Evolutionary conservation across 2,888 invertebrate genomes (phyloP), one percentile per base, ranked within the genome.

Genomic region (Carterocephalus palaemon): DNA sequence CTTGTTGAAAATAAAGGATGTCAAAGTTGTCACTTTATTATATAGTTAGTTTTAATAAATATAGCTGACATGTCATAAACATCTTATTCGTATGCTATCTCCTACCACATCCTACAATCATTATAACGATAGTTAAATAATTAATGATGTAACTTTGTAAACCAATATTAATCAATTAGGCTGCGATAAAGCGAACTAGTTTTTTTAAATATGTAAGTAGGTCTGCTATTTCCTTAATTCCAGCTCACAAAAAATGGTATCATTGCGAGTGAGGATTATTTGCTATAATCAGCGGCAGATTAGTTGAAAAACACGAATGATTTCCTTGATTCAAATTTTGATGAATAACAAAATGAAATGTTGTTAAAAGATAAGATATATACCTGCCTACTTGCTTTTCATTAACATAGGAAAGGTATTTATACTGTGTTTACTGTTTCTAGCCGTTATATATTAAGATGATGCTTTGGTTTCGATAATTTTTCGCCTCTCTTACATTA

Each of bases 161-260:
- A n/a, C n/a, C n/a, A n/a, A n/a, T n/a, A n/a, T n/a, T 34, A 41
- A 26, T 37, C 37, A 26, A 37, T 19, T 41, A 41, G 22, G 9
- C 15, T 34, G 23, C 15, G 43, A 45, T 45, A 37, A 45, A 38
- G 22, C 23, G 29, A 45, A 45, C 37, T 45, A 37, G 45, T 45
- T 45, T 37, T 45, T 31, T n/a, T n/a, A n/a, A 40, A 40, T 40
- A 36, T 43, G 16, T 22, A n/a, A 45, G 36, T 43, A 29, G 17
- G 45, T 45, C 31, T 26, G 45, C 45, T 31, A 31, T 45, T 45
- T 45, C 45, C 45, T 45, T 31, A 29, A 37, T 45, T 45, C 45
- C 45, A 37, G 24, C 13, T 37, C 29, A 24, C 45, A 45, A 45
- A 45, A 45, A 45, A 37, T 8, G 24, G 24, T 45, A 7, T 29